Base-by-base conservation (phyloP, 2,888 invertebrate species). In the Conops quadrifasciatus region DNA sequence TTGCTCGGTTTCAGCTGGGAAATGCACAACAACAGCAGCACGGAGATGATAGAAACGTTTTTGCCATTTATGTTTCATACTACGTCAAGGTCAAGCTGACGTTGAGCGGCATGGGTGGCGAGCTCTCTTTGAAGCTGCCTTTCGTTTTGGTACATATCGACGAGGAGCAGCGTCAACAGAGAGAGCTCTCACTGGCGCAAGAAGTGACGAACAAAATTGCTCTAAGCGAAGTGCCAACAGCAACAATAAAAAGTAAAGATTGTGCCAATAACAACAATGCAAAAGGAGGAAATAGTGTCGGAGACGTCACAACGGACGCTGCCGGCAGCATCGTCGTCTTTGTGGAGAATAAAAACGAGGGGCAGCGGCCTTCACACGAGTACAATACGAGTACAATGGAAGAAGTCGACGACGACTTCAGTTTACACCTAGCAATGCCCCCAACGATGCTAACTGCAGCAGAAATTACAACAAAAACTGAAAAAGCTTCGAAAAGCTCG, bases 21-120 rank as follows among this genome's bases (percentile, higher is more conserved):
- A 45, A 26, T 43, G 24, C n/a, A 69, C 16, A 70, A 47, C 71
- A 64, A 51, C 47, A 72, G 62, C 1, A 75, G 87, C 89, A 1
- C 28, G 73, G 87, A 84, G 83, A 93, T 75, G 94, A 94, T 76
- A 89, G 94, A 72, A 95, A 95, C 84, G 94, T 93, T 0, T 95
- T 95, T 80, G 95, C 95, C 68, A 95, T 95, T 78, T 95, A 95
- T 87, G 95, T 95, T 13, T 94, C 94, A 0, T 95, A 95, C 83
- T 95, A 95, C 82, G 94, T 95, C 9, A 95, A 95, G 89, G 92
- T 95, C 0, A 94, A 94, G 85, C 87, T 94, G 0, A 88, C 92
- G 0, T 88, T 94, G 28, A 93, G 94, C 72, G 90, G 93, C 2
- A 93, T 95, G 89, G 93, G 94, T 0, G 93, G 94, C 1, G 92